Evolutionary conservation across 2,797 vertebrate genomes (phyloP), one percentile per base, ranked within the genome.

Genomic region (Pseudochirops cupreus): DNA sequence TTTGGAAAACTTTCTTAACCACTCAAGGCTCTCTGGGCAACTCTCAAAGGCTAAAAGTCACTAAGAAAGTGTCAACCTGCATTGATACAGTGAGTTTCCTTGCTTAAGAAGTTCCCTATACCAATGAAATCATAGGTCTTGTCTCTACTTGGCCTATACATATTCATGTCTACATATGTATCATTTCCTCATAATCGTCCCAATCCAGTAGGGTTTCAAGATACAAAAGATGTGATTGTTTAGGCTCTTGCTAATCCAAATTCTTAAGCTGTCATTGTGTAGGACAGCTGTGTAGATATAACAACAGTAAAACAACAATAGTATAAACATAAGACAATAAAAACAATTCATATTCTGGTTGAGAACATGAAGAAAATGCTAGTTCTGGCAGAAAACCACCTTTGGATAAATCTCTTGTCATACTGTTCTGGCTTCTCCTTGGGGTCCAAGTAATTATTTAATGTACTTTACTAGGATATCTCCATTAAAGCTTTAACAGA

Each of bases 381-480:
- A 95, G 93, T 98, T 97, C 97, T 97, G 93, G 96, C 96, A 97
- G 95, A 97, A 97, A 98, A 97, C 62, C 93, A 97, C 96, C 93
- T 98, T 97, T 97, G 93, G 94, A 94, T 95, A 28, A 67, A 56
- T 98, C 91, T 97, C 95, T 98, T 97, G 57, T 92, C 95, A 97
- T 98, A 92, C 94, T 97, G 94, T 91, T 91, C 58, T 98, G 58
- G 97, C 98, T 98, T 98, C 96, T 98, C 93, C 97, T 95, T 94
- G 97, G 95, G 96, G 96, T 98, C 97, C 97, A 97, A 94, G 93
- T 98, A 96, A 98, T 98, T 98, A 97, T 98, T 98, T 96, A 96
- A 98, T 98, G 98, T 97, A 94, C 96, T 98, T 98, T 98, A 98
- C 97, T 98, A 98, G 98, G 98, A 98, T 99, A 98, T 98, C 98